phyloP scores from a whole-genome alignment of 2,888 invertebrate genomes.

The Tiphia femorata region DNA sequence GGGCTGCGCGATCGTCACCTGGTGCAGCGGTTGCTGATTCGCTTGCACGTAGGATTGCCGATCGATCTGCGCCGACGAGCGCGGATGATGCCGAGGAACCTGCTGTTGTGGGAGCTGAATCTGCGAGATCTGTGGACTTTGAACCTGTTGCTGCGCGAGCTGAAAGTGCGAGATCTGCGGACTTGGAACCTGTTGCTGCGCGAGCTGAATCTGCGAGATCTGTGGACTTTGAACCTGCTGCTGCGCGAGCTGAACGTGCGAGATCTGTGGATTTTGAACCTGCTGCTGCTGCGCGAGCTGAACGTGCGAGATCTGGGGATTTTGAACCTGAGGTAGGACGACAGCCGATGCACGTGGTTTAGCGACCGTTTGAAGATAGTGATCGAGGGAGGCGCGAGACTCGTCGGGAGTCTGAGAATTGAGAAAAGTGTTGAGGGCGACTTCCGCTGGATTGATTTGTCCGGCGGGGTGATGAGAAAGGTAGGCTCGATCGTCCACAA shows the following conservation, averaged over 20 bases:
- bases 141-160: background rate
- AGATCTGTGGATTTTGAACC: background rate
- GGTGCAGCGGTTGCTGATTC: constrained; percentile 15
- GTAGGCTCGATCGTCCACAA: no score
- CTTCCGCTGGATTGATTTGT: constrained; percentile 16
- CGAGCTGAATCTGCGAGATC: background rate
- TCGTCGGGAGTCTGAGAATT: constrained; percentile 61
- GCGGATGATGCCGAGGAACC: background rate
- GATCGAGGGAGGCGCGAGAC: constrained; percentile 54
- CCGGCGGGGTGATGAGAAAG: no score
- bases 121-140: no score
- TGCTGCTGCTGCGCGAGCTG: background rate
- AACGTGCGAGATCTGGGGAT: background rate
- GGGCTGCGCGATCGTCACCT: constrained; percentile 9
- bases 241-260: background rate
- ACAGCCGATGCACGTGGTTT: no score
- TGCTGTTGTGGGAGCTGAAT: background rate
- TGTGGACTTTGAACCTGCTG: background rate
- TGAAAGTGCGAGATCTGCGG: no score
- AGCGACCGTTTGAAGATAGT: constrained; percentile 52
- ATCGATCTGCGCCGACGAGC: background rate
- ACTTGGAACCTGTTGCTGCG: background rate
- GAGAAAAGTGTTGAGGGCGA: constrained; percentile 53
- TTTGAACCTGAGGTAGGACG: no score
- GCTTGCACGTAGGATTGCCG: constrained; percentile 4